phyloP scores from a whole-genome alignment of 2,888 invertebrate genomes.

The Heteromyza rotundicornis region DNA sequence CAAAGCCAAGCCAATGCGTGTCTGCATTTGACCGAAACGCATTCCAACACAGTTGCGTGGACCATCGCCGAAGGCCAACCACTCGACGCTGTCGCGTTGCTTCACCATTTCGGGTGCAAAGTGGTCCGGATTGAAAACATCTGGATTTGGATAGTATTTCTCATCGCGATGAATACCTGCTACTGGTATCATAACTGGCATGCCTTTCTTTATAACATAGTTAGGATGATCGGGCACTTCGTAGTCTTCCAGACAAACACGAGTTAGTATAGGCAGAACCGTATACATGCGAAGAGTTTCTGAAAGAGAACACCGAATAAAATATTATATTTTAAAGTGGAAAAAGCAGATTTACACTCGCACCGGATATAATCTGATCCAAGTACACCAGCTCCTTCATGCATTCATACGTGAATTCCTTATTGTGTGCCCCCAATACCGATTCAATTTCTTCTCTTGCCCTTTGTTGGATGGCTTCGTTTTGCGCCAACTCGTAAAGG shows the following conservation, averaged over 20 bases:
- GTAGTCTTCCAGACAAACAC: constrained; percentile 48
- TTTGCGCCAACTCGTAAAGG: no score
- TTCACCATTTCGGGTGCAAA: constrained; percentile 65
- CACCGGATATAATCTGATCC: no score
- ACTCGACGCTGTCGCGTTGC: constrained; percentile 46
- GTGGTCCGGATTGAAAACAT: constrained; percentile 67
- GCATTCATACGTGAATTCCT: no score
- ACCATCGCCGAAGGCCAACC: constrained; percentile 57
- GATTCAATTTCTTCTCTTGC: no score
- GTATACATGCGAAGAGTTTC: constrained; percentile 66
- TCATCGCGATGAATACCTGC: constrained; percentile 67
- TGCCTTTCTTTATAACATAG: constrained; percentile 21
- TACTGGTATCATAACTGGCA: constrained; percentile 62
- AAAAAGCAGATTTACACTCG: no score
- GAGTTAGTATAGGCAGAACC: constrained; percentile 51
- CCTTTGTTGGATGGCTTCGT: no score
- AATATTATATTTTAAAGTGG: no score
- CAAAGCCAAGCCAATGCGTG: constrained; percentile 29
- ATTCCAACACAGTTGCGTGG: constrained; percentile 54
- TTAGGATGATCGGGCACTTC: constrained; percentile 38
- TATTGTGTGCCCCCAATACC: no score
- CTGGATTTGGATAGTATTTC: constrained; percentile 66
- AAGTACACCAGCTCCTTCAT: no score
- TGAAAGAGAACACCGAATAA: constrained; percentile 48
- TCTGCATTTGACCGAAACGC: constrained; percentile 38